A percentile compares a stretch with the other conserved stretches of the same genome.
phyloP scores from a whole-genome alignment of 2,113 vertebrate genomes.

The Silurus glanis region DNA sequence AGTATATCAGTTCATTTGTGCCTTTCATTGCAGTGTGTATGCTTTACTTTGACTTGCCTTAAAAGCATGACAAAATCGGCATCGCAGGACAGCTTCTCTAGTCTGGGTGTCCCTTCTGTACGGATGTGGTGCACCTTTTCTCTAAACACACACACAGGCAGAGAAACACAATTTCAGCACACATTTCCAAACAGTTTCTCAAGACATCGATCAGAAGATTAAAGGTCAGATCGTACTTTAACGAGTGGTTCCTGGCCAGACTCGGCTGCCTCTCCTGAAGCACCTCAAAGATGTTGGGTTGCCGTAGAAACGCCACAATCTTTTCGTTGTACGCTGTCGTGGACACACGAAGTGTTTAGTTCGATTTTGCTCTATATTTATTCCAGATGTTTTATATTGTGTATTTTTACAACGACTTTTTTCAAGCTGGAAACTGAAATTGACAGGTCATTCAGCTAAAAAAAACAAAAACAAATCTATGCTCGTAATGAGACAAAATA shows the following conservation, averaged over 20 bases:
- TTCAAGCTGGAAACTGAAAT: not conserved
- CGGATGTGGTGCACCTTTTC: constrained; percentile 91
- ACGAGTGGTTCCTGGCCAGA: constrained; percentile 81
- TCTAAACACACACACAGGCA: constrained; percentile 63
- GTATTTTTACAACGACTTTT: not conserved
- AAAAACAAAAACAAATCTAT: too few species aligned
- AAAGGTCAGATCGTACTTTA: constrained; percentile 84
- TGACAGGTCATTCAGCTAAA: not conserved
- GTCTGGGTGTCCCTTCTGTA: constrained; percentile 83
- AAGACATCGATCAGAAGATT: not conserved
- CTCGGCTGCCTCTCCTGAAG: constrained; percentile 87
- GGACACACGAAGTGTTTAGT: constrained; percentile 17
- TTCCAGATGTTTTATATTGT: not conserved
- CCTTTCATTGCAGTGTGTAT: not conserved
- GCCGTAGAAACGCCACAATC: constrained; percentile 88
- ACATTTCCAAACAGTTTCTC: not conserved
- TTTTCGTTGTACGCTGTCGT: constrained; percentile 88
- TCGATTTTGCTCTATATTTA: not conserved
- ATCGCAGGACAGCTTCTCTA: constrained; percentile 87
- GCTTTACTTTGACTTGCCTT: constrained; percentile 68
- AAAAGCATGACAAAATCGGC: constrained; percentile 87
- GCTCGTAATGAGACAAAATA: too few species aligned
- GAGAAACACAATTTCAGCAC: not conserved
- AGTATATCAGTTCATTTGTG: not conserved
- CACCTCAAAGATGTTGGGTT: constrained; percentile 90